phyloP scores from a whole-genome alignment of 2,797 vertebrate genomes.

The Thalassophryne amazonica region DNA sequence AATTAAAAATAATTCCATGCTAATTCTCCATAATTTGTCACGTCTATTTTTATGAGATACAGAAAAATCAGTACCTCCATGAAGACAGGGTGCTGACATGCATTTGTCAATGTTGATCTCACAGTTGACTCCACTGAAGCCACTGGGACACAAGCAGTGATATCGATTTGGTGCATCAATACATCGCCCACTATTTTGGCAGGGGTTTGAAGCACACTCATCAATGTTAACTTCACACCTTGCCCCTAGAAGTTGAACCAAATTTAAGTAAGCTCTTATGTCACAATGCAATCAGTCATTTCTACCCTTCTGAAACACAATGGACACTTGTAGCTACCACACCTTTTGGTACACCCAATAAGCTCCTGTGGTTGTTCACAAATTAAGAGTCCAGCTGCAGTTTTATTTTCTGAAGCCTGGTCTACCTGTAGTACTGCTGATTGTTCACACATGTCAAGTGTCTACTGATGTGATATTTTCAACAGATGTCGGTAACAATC shows the following conservation, averaged over 20 bases:
- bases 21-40: conserved; percentile 55
- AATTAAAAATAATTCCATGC: conserved; percentile 73
- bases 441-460: too few relatives aligned
- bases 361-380: too few relatives aligned
- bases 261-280: conserved; percentile 11
- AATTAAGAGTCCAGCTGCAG: too few relatives aligned
- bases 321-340: too few relatives aligned
- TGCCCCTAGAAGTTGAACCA: conserved; percentile 64
- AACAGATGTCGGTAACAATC: too few relatives aligned
- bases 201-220: conserved; percentile 79
- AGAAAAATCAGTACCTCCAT: conserved; percentile 76
- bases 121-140: conserved; percentile 77
- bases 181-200: conserved; percentile 78
- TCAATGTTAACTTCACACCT: conserved; percentile 78
- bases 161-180: conserved; percentile 74
- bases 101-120: conserved; percentile 82
- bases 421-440: too few relatives aligned
- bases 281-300: too few relatives aligned
- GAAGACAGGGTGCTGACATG: conserved; percentile 81
- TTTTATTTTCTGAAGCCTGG: too few relatives aligned
- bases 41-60: conserved; percentile 48
- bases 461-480: too few relatives aligned
- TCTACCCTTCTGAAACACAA: too few relatives aligned
- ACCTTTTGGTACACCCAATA: too few relatives aligned
- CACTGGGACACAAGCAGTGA: conserved; percentile 75